These are phyloP conservation scores for Antigone vipio DNA, from an alignment of 2,113 vertebrate species.

Conservation along the genomic window DNA sequence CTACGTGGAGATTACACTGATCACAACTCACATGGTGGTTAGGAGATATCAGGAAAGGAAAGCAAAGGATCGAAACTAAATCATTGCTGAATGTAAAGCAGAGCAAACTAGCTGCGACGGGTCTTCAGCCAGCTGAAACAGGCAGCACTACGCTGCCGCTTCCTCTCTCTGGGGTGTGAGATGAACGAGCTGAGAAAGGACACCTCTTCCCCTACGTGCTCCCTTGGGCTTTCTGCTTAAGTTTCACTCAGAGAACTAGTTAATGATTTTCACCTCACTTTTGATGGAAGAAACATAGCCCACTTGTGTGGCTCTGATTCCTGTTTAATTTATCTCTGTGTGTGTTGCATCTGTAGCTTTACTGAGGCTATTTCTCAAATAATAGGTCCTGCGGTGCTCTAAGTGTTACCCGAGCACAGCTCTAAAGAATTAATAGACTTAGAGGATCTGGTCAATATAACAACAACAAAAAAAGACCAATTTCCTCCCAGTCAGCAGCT, in stretches of 20 bases:
- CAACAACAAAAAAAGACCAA: background rate
- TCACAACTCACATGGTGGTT: background rate
- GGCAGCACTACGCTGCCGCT: accelerated
- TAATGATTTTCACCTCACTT: background rate
- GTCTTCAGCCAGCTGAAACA: background rate
- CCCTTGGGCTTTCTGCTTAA: background rate
- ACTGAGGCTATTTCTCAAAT: background rate
- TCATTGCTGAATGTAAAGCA: background rate
- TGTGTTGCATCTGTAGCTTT: background rate
- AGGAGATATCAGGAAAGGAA: background rate
- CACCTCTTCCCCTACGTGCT: background rate
- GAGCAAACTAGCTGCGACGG: background rate
- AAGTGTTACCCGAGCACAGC: background rate
- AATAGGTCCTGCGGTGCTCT: background rate
- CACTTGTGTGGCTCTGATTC: background rate
- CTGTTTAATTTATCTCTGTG: background rate
- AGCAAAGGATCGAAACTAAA: background rate
- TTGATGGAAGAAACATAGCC: background rate
- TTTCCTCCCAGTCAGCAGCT: background rate
- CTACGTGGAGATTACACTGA: background rate
- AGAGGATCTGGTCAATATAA: slow-evolving; percentile 1
- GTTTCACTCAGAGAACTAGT: background rate
- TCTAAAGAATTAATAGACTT: slow-evolving; percentile 9
- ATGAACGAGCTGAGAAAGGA: background rate
- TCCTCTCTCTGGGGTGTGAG: background rate